phyloP scores from a whole-genome alignment of 1,140 invertebrate genomes.

The Mercenaria mercenaria region DNA sequence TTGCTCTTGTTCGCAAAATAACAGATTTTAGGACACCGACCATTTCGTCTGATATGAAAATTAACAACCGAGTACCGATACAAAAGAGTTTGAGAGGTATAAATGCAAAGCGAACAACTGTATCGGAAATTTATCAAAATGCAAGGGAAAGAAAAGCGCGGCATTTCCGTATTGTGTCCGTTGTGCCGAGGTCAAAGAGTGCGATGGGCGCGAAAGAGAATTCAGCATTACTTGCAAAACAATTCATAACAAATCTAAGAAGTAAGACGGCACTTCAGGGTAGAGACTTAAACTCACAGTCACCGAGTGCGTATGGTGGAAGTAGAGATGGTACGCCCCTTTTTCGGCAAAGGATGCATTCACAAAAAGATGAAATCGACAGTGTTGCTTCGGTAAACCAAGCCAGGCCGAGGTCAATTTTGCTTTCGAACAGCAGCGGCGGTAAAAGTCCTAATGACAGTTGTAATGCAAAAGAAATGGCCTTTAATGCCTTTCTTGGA shows the following conservation, averaged over 20 bases:
- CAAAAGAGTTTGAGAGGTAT: constrained; percentile 58
- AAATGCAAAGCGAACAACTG: constrained; percentile 49
- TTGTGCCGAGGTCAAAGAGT: constrained; percentile 10
- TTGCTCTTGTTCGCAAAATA: constrained; percentile 52
- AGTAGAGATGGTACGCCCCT: background rate
- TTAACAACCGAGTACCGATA: constrained; percentile 63
- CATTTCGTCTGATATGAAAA: constrained; percentile 60
- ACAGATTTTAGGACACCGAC: constrained; percentile 50
- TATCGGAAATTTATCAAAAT: constrained; percentile 60
- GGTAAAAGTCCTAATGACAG: background rate
- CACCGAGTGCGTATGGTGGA: background rate
- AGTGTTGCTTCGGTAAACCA: constrained; percentile 12
- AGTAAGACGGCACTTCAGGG: background rate
- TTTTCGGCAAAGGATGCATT: background rate
- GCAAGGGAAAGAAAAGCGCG: constrained; percentile 42
- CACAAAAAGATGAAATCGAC: constrained; percentile 12
- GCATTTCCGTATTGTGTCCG: constrained; percentile 56
- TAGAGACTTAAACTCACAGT: background rate
- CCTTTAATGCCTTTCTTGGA: background rate
- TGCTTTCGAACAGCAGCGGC: constrained; percentile 22
- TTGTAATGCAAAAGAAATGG: background rate
- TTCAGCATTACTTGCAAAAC: background rate
- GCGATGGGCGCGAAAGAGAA: background rate
- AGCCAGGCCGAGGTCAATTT: background rate
- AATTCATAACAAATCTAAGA: background rate